Conservation (phyloP, 2,113 vertebrate species). For the Paradoxurus hermaphroditus region DNA sequence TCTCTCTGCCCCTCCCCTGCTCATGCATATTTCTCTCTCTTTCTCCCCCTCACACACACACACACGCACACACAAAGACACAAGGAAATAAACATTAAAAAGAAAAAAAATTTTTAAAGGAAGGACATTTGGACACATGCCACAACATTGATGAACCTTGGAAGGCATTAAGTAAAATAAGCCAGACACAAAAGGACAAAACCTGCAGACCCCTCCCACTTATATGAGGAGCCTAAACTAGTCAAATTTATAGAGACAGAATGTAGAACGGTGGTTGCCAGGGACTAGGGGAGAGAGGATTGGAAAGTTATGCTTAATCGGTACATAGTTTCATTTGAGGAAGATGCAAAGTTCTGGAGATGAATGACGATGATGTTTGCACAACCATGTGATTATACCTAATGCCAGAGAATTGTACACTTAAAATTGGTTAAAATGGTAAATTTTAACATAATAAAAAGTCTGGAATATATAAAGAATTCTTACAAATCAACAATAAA, state of each 20-base stretch:
- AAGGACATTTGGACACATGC: not conserved
- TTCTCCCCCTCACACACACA: no score
- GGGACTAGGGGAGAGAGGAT: not conserved
- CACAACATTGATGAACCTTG: not conserved
- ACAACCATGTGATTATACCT: not conserved
- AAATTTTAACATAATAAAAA: not conserved
- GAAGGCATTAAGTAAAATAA: slow-evolving; percentile 22
- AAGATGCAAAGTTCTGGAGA: not conserved
- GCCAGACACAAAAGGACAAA: not conserved
- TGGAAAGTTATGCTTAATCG: not conserved
- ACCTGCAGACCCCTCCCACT: not conserved
- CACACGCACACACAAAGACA: no score
- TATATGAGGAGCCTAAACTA: not conserved
- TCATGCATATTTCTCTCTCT: no score
- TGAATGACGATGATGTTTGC: not conserved
- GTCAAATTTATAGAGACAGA: not conserved
- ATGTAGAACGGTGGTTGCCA: not conserved
- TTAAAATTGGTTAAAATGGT: slow-evolving; percentile 7
- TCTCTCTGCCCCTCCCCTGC: no score
- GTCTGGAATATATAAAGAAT: not conserved
- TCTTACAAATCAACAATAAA: not conserved
- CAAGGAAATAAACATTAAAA: no score
- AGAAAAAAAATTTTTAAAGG: no score
- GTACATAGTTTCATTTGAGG: not conserved
- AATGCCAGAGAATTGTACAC: not conserved